Base-by-base conservation (phyloP, 1,140 invertebrate genomes). In the Orussus abietinus region DNA sequence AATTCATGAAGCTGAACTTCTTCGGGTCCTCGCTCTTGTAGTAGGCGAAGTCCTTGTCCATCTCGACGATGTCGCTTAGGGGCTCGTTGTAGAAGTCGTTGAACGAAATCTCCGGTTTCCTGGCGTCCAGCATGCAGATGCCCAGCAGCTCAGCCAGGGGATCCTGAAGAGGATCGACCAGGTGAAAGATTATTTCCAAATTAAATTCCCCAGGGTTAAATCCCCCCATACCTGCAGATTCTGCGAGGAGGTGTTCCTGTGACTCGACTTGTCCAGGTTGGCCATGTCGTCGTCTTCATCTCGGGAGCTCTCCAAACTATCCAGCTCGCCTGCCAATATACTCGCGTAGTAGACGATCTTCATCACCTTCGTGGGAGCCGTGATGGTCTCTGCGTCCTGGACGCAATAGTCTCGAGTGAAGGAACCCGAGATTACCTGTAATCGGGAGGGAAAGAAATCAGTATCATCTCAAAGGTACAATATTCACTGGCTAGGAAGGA, bases 71-170 rank as follows among this genome's bases (percentile, higher is more conserved):
- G 65, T 96, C 92, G 68, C 91, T 94, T 2, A 96, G 72, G 2
- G 88, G 84, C 66, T 96, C 92, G 62, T 96, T 96, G 62, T 95
- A 92, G 72, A 96, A 96, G 49, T 95, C 91, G 31, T 84, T 81
- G 60, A 90, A 90, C 14, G 86, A 80, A 64, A 96, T 80, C 49
- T 85, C 78, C 19, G 92, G 90, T 55, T 81, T 81, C 25, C 91
- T 78, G 57, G 86, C 85, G 60, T 96, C 88, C 43, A 94, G 64
- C 10, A 85, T 79, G 49, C 82, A 81, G 38, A 95, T 77, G 56
- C 81, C 79, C 38, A 95, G 74, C 60, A 77, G 74, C 28, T 69
- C 65, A 30, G 79, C 72, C 53, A 74, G 38, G 13, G 57, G 62
- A 47, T 74, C 71, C 67, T 72, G 19, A 30, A 30, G 30, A 30